Conservation (phyloP, 1,140 invertebrate species). For the Drosophila truncata region DNA sequence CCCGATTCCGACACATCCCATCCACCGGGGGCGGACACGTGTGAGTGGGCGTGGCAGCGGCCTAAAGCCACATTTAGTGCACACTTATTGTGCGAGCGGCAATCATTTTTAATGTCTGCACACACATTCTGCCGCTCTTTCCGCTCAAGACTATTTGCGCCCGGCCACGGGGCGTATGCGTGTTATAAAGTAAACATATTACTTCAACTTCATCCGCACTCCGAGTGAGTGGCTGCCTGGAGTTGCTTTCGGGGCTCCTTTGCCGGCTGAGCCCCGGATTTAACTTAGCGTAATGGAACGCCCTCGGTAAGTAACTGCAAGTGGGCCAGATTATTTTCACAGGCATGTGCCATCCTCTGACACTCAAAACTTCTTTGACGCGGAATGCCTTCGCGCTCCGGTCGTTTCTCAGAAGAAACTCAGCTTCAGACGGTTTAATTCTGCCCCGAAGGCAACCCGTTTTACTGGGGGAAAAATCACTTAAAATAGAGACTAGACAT, state of each 20-base stretch:
- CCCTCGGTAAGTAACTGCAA: conserved; percentile 13
- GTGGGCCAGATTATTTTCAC: conserved; percentile 39
- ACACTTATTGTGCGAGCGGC: conserved; percentile 67
- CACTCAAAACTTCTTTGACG: conserved; percentile 7
- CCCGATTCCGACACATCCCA: neutral
- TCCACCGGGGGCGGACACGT: conserved; percentile 16
- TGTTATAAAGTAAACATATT: conserved; percentile 77
- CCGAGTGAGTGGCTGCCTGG: neutral
- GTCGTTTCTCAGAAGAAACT: neutral
- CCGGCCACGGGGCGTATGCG: conserved; percentile 69
- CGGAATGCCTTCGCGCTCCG: neutral
- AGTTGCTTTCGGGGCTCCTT: neutral
- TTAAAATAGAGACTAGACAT: neutral
- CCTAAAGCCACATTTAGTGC: conserved; percentile 66
- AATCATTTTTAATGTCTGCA: conserved; percentile 74
- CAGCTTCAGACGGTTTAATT: neutral
- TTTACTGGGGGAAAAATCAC: neutral
- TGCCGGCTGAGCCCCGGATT: conserved; percentile 22
- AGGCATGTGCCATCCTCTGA: conserved; percentile 6
- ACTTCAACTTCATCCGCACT: conserved; percentile 43
- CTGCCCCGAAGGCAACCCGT: neutral
- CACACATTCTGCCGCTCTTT: conserved; percentile 46
- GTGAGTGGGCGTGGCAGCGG: conserved; percentile 41
- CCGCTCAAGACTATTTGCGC: conserved; percentile 60
- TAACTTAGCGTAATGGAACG: conserved; percentile 40